Evolutionary conservation across 2,888 invertebrate genomes (phyloP), one percentile per base, ranked within the genome.

Genomic region (Eudemis profundana): DNA sequence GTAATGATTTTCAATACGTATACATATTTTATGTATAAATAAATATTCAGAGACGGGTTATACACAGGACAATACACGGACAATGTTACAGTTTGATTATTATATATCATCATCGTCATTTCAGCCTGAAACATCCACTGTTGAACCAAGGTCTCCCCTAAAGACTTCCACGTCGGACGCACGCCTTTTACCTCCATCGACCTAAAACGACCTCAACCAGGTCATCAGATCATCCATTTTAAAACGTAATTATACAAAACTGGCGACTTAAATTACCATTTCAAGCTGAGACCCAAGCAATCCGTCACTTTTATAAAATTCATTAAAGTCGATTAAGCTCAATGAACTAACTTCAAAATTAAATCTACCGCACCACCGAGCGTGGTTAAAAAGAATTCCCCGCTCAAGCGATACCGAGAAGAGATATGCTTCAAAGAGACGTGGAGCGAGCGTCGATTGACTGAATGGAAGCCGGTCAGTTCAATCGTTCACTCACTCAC

Each of bases 401-500:
- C n/a, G 36, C 36, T 50, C 10, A 40, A 33, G 42, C 57, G 57
- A 51, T 57, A 54, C 50, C 27, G 50, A 8, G 36, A 14, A 49
- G 40, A 49, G 64, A 64, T 64, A 64, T 51, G 50, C 57, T 40
- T 42, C 63, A 38, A 59, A 59, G 64, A 64, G 57, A 57, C 51
- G 64, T 50, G 64, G 57, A 64, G 42, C 44, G 57, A 42, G 15
- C 29, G 49, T 17, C 54, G 57, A 64, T 64, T 64, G 64, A 64
- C 57, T 59, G 64, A 64, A 64, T 44, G 64, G 44, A 51, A 64
- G 42, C 50, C 64, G 33, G 57, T 64, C 64, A 64, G 61, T 38
- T 53, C 51, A 51, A 51, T 57, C 56, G 56, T 57, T 63, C 57
- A 59, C 17, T 59, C 42, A 50, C 42, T 64, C 64, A 50, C 44